These are phyloP conservation scores for Zeus faber DNA, from an alignment of 2,113 vertebrate species.

Conservation along the genomic window DNA sequence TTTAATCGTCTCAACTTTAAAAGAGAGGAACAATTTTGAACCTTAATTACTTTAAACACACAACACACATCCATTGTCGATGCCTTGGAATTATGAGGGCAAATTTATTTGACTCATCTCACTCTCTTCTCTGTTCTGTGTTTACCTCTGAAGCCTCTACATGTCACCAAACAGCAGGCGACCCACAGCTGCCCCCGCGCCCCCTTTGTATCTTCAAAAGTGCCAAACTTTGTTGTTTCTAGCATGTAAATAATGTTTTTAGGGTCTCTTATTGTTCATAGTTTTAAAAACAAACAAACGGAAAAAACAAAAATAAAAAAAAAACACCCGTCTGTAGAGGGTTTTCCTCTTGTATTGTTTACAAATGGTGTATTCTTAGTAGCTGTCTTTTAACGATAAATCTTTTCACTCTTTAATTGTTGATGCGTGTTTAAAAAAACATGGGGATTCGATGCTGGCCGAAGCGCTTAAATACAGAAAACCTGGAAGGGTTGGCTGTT, in stretches of 20 bases:
- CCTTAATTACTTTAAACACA: too few species aligned
- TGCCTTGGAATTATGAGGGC: conserved; percentile 7
- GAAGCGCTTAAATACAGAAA: conserved; percentile 45
- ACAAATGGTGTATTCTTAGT: conserved; percentile 85
- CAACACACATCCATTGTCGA: not conserved
- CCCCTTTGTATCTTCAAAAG: conserved; percentile 75
- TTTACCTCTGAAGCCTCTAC: conserved; percentile 37
- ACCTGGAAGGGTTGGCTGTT: conserved; percentile 34
- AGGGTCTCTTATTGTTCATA: conserved; percentile 85
- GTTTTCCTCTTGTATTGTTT: conserved; percentile 96
- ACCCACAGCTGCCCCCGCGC: conserved; percentile 12
- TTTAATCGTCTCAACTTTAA: too few species aligned
- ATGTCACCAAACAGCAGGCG: conserved; percentile 39
- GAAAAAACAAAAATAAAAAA: conserved; percentile 88
- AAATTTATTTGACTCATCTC: not conserved
- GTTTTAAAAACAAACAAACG: conserved; percentile 64
- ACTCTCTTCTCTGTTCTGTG: conserved; percentile 6
- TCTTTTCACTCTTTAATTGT: conserved; percentile 42
- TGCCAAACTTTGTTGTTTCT: conserved; percentile 95
- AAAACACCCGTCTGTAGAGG: conserved; percentile 78
- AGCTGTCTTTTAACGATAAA: conserved; percentile 60
- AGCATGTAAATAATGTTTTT: conserved; percentile 95
- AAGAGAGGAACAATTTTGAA: too few species aligned
- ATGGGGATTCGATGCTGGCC: conserved; percentile 53
- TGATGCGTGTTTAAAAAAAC: conserved; percentile 36